A percentile compares a stretch with the other conserved stretches of the same genome.
Conservation (phyloP, 2,797 vertebrate species). For the Rhynchonycteris naso region DNA sequence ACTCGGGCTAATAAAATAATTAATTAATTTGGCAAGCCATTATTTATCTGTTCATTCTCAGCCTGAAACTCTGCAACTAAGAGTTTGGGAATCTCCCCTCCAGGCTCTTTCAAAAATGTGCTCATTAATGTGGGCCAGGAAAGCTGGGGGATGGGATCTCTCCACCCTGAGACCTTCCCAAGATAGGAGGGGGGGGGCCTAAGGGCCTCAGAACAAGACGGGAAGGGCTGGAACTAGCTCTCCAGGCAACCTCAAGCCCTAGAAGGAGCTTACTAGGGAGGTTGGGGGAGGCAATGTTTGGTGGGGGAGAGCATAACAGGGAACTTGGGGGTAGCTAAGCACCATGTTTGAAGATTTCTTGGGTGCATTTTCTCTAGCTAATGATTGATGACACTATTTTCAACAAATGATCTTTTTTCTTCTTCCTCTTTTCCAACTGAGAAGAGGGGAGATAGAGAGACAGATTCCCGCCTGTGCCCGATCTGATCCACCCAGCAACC, state of each 20-base stretch:
- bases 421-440: too few species aligned
- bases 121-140: slow-evolving; percentile 38
- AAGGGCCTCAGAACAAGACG: background rate
- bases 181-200: background rate
- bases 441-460: too few species aligned
- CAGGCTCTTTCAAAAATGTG: slow-evolving; percentile 70
- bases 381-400: slow-evolving; percentile 75
- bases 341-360: slow-evolving; percentile 59
- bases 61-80: slow-evolving; percentile 65
- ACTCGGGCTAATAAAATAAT: slow-evolving; percentile 84
- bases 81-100: slow-evolving; percentile 75
- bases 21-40: slow-evolving; percentile 82
- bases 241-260: background rate
- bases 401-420: slow-evolving; percentile 76
- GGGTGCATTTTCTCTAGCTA: slow-evolving; percentile 40
- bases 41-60: slow-evolving; percentile 76
- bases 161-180: background rate
- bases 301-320: background rate
- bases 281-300: background rate
- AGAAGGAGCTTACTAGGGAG: background rate
- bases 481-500: too few species aligned
- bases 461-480: too few species aligned
- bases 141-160: background rate
- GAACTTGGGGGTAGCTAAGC: background rate
- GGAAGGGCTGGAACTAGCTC: background rate